phyloP scores from a whole-genome alignment of 2,113 vertebrate genomes.

The Onychostoma macrolepis region DNA sequence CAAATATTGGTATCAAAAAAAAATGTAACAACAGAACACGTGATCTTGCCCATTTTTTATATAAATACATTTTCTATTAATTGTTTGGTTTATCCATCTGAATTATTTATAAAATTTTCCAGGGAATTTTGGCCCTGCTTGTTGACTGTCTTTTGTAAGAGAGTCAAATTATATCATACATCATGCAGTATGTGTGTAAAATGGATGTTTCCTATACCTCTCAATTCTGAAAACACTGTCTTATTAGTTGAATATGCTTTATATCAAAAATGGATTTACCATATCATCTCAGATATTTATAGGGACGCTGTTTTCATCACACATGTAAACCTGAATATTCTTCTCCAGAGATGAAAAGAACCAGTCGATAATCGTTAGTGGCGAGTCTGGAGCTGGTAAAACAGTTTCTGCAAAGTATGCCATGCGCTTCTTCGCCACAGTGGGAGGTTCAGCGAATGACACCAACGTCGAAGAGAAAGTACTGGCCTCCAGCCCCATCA shows the following conservation, averaged over 20 bases:
- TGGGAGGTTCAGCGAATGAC: constrained; percentile 86
- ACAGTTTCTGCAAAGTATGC: constrained; percentile 95
- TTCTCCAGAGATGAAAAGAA: constrained; percentile 90
- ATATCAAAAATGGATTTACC: not conserved
- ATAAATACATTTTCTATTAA: too few species aligned
- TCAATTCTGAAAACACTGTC: not conserved
- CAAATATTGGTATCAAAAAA: too few species aligned
- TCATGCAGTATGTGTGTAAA: too few species aligned
- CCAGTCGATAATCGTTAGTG: constrained; percentile 96
- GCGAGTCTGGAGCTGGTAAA: constrained; percentile 95
- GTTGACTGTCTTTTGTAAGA: not conserved
- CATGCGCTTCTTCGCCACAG: constrained; percentile 92
- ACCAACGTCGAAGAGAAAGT: constrained; percentile 93
- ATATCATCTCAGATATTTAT: not conserved
- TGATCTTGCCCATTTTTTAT: too few species aligned
- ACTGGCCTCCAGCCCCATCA: constrained; percentile 91
- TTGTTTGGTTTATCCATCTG: too few species aligned
- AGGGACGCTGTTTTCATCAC: not conserved
- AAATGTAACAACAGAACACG: too few species aligned
- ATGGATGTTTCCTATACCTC: not conserved
- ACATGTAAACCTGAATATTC: not conserved
- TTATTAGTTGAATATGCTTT: not conserved
- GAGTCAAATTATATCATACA: not conserved
- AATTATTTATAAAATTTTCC: not conserved
- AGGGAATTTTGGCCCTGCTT: not conserved